These are phyloP conservation scores for Ochotona princeps DNA, from an alignment of 2,113 vertebrate genomes.

Conservation along the genomic window DNA sequence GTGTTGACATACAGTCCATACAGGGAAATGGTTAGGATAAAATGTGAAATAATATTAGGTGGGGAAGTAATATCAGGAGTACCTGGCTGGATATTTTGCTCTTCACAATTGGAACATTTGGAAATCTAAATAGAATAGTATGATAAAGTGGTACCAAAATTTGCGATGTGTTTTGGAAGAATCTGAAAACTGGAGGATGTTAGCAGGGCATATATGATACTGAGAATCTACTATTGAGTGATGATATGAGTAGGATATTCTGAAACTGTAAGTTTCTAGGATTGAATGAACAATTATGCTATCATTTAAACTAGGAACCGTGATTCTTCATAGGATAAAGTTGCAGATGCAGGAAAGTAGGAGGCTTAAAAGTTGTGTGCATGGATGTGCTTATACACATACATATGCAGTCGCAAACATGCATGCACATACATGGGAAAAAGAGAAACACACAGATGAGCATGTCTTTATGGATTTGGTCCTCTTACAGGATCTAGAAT, in stretches of 20 bases:
- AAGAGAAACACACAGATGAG: neutral
- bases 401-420: neutral
- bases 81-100: neutral
- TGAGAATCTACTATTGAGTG: neutral
- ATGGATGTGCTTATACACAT: too few species aligned
- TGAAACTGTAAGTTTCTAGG: neutral
- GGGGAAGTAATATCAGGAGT: neutral
- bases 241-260: neutral
- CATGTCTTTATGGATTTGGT: neutral
- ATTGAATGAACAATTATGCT: neutral
- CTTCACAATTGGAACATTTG: neutral
- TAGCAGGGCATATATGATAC: neutral
- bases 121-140: neutral
- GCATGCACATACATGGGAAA: neutral
- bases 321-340: neutral
- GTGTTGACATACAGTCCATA: neutral
- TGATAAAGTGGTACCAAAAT: neutral
- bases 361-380: neutral
- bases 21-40: neutral
- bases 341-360: neutral
- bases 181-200: neutral
- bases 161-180: neutral
- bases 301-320: neutral
- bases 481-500: neutral
- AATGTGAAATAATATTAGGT: neutral